phyloP scores from a whole-genome alignment of 2,888 invertebrate genomes.

The Rhorus exstirpatorius region DNA sequence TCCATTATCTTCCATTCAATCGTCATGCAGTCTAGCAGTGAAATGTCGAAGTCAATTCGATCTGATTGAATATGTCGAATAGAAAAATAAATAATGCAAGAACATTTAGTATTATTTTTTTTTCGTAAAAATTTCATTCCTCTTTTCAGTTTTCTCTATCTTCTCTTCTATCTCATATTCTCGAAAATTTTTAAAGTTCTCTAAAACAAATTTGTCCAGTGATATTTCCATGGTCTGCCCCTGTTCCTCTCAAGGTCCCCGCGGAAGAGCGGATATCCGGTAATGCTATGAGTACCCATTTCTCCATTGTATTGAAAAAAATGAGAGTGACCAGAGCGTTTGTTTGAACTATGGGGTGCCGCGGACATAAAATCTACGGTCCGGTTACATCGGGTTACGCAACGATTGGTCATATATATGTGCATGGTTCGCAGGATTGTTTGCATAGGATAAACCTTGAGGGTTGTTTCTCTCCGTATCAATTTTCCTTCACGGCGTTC shows the following conservation, averaged over 20 bases:
- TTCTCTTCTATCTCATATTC: conserved; percentile 16
- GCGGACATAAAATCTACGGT: conserved; percentile 74
- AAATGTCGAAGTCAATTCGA: not conserved
- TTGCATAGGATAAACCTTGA: conserved; percentile 76
- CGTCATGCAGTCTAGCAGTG: not conserved
- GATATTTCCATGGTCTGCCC: conserved; percentile 30
- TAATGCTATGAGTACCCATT: conserved; percentile 41
- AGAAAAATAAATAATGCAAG: not conserved
- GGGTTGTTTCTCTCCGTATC: conserved; percentile 68
- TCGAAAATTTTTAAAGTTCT: conserved; percentile 3
- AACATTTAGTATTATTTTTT: not conserved
- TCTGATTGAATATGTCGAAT: not conserved
- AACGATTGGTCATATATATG: conserved; percentile 69
- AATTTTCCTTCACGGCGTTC: conserved; percentile 17
- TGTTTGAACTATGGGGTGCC: conserved; percentile 58
- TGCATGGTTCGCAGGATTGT: conserved; percentile 67
- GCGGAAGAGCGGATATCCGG: conserved; percentile 71
- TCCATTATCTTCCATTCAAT: no score
- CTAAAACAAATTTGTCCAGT: conserved; percentile 50
- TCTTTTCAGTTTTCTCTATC: not conserved
- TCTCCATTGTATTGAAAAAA: conserved; percentile 44
- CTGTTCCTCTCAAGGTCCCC: conserved; percentile 22
- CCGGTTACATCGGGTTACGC: conserved; percentile 78
- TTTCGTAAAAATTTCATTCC: not conserved
- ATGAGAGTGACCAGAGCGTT: conserved; percentile 38